Conservation (phyloP, 2,888 invertebrate genomes). For the Tribolium freemani region DNA sequence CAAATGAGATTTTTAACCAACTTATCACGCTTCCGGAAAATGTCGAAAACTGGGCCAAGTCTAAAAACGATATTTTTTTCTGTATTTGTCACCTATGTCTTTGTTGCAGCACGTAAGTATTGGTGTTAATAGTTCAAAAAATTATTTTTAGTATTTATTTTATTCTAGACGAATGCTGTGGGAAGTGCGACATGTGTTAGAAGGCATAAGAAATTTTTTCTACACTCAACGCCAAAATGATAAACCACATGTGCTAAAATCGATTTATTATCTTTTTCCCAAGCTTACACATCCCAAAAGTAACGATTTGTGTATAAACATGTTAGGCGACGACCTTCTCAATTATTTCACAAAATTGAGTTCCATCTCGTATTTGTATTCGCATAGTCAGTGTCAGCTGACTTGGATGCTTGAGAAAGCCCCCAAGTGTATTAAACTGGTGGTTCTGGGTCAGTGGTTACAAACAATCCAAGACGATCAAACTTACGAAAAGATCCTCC, state of each 20-base stretch:
- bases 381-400: slow-evolving; percentile 1
- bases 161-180: slow-evolving; percentile 8
- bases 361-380: slow-evolving; percentile 3
- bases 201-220: not conserved
- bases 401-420: slow-evolving; percentile 14
- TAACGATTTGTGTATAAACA: not conserved
- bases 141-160: not conserved
- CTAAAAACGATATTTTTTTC: slow-evolving; percentile 1
- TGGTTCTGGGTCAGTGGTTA: slow-evolving; percentile 6
- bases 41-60: slow-evolving; percentile 4
- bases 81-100: slow-evolving; percentile 18
- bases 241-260: not conserved
- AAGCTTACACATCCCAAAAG: not conserved
- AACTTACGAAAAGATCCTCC: not conserved
- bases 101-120: slow-evolving; percentile 3
- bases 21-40: not conserved
- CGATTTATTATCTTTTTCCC: slow-evolving; percentile 19
- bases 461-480: not conserved
- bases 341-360: slow-evolving; percentile 2
- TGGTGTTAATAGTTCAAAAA: not conserved
- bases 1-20: not conserved
- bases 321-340: slow-evolving; percentile 9
- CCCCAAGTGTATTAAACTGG: not conserved
- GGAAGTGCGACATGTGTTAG: slow-evolving; percentile 4
- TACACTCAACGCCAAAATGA: not conserved